Conservation (phyloP, 2,888 invertebrate species). For the Zonitis immaculata region DNA sequence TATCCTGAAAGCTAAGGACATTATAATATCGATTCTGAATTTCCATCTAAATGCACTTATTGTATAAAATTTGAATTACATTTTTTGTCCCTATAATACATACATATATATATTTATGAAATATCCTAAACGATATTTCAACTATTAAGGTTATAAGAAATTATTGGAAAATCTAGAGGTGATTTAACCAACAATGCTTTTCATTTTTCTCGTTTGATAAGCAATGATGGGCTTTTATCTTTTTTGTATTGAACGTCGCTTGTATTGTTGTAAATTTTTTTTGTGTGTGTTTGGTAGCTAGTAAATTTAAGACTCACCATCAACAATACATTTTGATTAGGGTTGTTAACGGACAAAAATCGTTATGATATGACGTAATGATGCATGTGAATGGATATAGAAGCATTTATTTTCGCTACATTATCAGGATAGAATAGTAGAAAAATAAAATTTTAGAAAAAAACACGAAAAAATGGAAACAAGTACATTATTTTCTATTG, state of each 20-base stretch:
- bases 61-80: no score
- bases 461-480: constrained; percentile 1
- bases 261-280: background rate
- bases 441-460: no score
- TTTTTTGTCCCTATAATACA: no score
- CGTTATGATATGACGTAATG: constrained; percentile 20
- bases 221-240: background rate
- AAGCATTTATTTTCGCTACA: constrained; percentile 21
- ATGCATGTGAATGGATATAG: constrained; percentile 20
- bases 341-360: constrained; percentile 17
- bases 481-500: background rate
- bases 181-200: background rate
- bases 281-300: no score
- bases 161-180: background rate
- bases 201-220: background rate
- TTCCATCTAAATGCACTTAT: no score
- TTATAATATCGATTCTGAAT: background rate
- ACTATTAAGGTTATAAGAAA: background rate
- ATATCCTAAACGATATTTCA: no score
- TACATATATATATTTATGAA: no score
- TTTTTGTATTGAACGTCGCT: background rate
- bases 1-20: background rate
- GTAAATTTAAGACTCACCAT: constrained; percentile 2
- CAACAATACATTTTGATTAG: constrained; percentile 19
- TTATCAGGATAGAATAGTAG: constrained; percentile 12